Conservation (phyloP, 2,888 invertebrate species). For the Synanthedon vespiformis region DNA sequence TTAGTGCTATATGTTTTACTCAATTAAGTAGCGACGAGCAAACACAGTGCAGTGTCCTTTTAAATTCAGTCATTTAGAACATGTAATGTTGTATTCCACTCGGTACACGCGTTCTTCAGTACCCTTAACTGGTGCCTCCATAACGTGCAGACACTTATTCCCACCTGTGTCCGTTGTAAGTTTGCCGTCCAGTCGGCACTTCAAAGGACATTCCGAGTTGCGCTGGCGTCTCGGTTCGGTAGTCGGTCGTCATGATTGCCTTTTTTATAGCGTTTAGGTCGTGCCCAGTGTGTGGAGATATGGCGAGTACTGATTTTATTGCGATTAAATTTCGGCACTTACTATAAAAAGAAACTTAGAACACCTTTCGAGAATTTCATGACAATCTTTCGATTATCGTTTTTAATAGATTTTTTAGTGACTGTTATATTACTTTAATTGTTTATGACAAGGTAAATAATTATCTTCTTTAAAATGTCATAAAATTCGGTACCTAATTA, state of each 20-base stretch:
- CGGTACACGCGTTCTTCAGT: background rate
- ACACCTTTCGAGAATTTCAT: background rate
- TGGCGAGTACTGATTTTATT: background rate
- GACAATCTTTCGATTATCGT: too few species aligned
- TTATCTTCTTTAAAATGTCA: too few species aligned
- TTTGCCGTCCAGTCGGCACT: constrained; percentile 20
- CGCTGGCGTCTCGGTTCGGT: constrained; percentile 29
- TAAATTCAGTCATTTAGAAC: too few species aligned
- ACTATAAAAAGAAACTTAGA: background rate
- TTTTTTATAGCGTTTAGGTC: constrained; percentile 43
- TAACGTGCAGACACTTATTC: background rate
- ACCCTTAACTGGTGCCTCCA: background rate
- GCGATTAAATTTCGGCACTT: background rate
- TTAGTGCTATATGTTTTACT: too few species aligned
- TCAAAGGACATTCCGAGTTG: constrained; percentile 44
- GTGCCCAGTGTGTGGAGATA: constrained; percentile 20
- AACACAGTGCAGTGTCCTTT: too few species aligned
- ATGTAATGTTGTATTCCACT: too few species aligned
- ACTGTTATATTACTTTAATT: too few species aligned
- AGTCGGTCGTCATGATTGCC: constrained; percentile 44
- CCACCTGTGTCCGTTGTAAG: background rate
- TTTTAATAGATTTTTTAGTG: too few species aligned
- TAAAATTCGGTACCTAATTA: too few species aligned
- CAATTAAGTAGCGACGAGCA: too few species aligned
- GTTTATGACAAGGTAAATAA: too few species aligned